Conservation (phyloP, 2,888 invertebrate genomes). For the Autographa pulchrina region DNA sequence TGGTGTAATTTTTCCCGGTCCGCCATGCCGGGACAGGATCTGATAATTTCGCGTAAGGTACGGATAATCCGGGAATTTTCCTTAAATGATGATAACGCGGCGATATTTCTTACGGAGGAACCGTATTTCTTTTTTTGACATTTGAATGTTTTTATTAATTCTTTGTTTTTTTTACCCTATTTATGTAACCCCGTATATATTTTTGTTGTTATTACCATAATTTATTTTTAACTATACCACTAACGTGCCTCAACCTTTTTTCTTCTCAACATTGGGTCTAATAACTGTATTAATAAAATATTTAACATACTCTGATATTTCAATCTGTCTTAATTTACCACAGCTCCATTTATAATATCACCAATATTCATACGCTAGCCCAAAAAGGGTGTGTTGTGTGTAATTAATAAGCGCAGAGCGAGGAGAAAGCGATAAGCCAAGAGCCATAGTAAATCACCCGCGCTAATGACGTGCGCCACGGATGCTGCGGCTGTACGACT, state of each 20-base stretch:
- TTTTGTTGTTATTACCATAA: background rate
- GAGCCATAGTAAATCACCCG: slow-evolving; percentile 73
- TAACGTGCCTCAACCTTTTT: too few species aligned
- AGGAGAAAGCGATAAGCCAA: slow-evolving; percentile 72
- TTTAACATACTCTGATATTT: too few species aligned
- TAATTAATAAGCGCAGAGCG: slow-evolving; percentile 72
- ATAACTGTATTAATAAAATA: too few species aligned
- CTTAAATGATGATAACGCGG: slow-evolving; percentile 45
- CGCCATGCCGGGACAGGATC: slow-evolving; percentile 43
- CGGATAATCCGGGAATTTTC: slow-evolving; percentile 50
- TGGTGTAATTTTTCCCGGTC: slow-evolving; percentile 58
- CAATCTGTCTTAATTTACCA: background rate
- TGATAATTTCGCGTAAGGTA: slow-evolving; percentile 50
- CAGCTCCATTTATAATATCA: background rate
- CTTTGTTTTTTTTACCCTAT: background rate
- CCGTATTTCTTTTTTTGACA: slow-evolving; percentile 32
- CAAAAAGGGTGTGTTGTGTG: slow-evolving; percentile 45
- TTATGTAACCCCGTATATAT: too few species aligned
- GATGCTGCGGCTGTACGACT: slow-evolving; percentile 11
- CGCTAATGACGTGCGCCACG: slow-evolving; percentile 69
- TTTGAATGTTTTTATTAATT: slow-evolving; percentile 8
- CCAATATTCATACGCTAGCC: slow-evolving; percentile 15
- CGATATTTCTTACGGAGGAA: slow-evolving; percentile 42
- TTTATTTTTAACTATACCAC: background rate
- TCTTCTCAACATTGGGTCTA: too few species aligned